Evolutionary conservation across 2,888 invertebrate species (phyloP).

Genomic region (Smittia aterrima): DNA sequence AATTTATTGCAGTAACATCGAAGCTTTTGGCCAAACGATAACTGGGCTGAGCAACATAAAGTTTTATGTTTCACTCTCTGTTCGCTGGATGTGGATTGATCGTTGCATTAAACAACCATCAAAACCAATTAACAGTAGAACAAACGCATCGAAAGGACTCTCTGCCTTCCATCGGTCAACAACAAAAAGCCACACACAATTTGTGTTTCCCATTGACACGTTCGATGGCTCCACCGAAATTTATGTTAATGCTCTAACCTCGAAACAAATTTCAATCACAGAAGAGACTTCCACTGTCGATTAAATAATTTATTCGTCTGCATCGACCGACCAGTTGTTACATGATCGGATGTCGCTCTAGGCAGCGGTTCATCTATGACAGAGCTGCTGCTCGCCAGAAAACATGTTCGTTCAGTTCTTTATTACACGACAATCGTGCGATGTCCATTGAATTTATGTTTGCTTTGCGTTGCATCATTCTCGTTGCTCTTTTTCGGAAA

Average conservation of each 20-base stretch:
- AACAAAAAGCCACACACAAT: background rate
- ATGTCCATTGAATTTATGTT: constrained; percentile 37
- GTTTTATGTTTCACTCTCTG: constrained; percentile 13
- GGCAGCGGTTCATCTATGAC: no score
- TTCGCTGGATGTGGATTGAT: constrained; percentile 19
- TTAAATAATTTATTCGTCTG: background rate
- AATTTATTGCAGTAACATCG: constrained; percentile 4
- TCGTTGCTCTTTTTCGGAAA: background rate
- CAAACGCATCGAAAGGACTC: constrained; percentile 3
- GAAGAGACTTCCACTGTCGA: background rate
- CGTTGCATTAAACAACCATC: constrained; percentile 36
- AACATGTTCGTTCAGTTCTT: background rate
- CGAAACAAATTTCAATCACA: constrained; percentile 23
- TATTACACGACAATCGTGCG: background rate
- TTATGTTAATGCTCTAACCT: constrained; percentile 37
- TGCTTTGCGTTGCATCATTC: background rate
- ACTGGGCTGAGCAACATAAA: background rate
- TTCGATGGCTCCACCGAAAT: background rate
- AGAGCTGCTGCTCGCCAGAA: no score
- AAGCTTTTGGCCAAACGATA: background rate
- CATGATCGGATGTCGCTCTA: no score
- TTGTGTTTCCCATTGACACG: background rate
- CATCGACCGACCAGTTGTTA: background rate
- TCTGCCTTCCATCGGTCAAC: background rate
- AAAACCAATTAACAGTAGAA: constrained; percentile 34